These are phyloP conservation scores for Trogon melanurus DNA, from an alignment of 2,113 vertebrate species.

Conservation along the genomic window DNA sequence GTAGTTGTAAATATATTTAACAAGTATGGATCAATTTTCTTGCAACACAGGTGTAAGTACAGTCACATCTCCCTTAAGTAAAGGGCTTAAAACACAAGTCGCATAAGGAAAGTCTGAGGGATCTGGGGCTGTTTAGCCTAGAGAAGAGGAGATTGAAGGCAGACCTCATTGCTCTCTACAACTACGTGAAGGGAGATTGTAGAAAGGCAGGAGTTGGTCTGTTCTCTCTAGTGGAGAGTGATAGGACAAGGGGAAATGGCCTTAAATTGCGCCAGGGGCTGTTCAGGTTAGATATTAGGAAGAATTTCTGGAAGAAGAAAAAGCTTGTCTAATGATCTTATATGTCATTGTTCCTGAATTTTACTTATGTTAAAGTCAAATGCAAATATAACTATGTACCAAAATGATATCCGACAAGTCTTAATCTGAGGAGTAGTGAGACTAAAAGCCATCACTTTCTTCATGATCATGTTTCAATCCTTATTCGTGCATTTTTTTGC, in stretches of 20 bases:
- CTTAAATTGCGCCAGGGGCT: no score
- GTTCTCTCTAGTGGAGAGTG: no score
- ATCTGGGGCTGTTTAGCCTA: no score
- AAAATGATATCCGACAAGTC: neutral
- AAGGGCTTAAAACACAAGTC: no score
- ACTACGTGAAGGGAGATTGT: no score
- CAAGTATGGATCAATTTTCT: neutral
- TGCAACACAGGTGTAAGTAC: neutral
- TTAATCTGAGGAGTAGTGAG: neutral
- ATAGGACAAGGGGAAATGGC: no score
- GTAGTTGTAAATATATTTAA: neutral
- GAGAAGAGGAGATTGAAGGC: no score
- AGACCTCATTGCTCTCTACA: no score
- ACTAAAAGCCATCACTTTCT: neutral
- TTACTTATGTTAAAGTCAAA: neutral
- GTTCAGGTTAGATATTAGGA: no score
- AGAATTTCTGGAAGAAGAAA: neutral
- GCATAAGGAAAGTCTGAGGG: no score
- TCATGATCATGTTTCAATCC: neutral
- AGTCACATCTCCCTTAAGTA: neutral
- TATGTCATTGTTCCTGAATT: neutral
- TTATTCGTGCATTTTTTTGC: fast-evolving
- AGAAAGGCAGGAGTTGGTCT: no score
- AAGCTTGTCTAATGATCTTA: neutral
- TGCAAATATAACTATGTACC: neutral